Evolutionary conservation across 2,113 vertebrate species (phyloP), one percentile per base, ranked within the genome.

Genomic region (Vidua chalybeata): DNA sequence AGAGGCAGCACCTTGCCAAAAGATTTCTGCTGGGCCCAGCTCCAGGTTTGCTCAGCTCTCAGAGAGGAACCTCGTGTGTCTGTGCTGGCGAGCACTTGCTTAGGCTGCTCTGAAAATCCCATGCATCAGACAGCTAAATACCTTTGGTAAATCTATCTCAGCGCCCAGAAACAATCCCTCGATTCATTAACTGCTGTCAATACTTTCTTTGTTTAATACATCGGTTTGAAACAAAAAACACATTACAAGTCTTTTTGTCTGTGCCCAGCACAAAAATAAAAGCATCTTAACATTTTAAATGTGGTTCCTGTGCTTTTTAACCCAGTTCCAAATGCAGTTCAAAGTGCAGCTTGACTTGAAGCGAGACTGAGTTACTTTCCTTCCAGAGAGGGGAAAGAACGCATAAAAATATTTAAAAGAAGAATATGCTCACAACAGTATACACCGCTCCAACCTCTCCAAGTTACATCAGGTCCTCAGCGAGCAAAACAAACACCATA

Each of bases 101-200:
- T 12, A 24, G 62, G 95, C 95, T 79, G 66, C 82, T 83, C 94
- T 43, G 83, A 78, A 93, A 92, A 90, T 71, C 88, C 90, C 95
- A 71, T 51, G 94, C 92, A 90, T 88, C 83, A 86, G 95, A 67
- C 94, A 84, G 89, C 90, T 86, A 84, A 93, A 96, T 94, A 96
- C 96, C 95, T 95, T 94, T 15, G 88, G 94, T 90, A 95, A 93
- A 97, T 94, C 95, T 84, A 93, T 94, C 90, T 88, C 88, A 54
- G 95, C 0, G 3, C 94, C 76, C 93, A 86, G 94, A 81, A 94
- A 97, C 96, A 96, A 96, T 94, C 94, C 89, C 77, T n/a, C 45
- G 7, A 96, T 97, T 97, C 96, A 94, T 84, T 87, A 81, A 66
- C 73, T 22, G 89, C 96, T 92, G 95, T 96, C 95, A 97, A 96